These are phyloP conservation scores for Oncorhynchus nerka DNA, from an alignment of 2,113 vertebrate species.

Conservation along the genomic window DNA sequence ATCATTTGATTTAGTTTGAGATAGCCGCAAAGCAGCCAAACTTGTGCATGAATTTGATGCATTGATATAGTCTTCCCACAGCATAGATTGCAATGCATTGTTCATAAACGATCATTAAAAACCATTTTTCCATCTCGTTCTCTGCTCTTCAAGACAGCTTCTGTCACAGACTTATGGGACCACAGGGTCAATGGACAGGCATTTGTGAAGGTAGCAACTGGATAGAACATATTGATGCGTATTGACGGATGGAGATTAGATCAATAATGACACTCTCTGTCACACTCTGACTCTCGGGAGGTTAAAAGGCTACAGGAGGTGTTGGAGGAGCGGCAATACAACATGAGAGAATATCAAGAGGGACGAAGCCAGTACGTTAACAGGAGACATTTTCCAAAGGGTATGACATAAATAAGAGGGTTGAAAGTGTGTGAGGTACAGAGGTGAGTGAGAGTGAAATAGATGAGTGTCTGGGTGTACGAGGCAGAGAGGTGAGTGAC, in stretches of 20 bases:
- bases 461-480: no score
- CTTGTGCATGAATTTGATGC: no score
- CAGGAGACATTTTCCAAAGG: not conserved
- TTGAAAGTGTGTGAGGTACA: slow-evolving; percentile 7
- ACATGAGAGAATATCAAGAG: no score
- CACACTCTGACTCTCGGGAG: slow-evolving; percentile 32
- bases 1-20: not conserved
- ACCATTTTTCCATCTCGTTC: no score
- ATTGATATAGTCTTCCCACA: no score
- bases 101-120: no score
- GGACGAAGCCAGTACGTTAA: slow-evolving; percentile 21
- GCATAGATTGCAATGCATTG: no score
- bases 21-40: no score
- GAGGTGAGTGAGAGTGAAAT: not conserved
- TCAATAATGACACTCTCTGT: slow-evolving; percentile 45
- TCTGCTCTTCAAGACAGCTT: no score
- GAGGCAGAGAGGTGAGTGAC: no score
- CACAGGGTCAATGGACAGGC: slow-evolving; percentile 5
- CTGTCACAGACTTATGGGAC: not conserved
- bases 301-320: not conserved
- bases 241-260: slow-evolving; percentile 56
- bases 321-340: slow-evolving; percentile 2
- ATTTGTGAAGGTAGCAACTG: slow-evolving; percentile 39
- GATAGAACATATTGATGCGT: slow-evolving; percentile 50
- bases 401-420: slow-evolving; percentile 18